Evolutionary conservation across 2,797 vertebrate species (phyloP), one percentile per base, ranked within the genome.

Genomic region (Phoeniculus purpureus): DNA sequence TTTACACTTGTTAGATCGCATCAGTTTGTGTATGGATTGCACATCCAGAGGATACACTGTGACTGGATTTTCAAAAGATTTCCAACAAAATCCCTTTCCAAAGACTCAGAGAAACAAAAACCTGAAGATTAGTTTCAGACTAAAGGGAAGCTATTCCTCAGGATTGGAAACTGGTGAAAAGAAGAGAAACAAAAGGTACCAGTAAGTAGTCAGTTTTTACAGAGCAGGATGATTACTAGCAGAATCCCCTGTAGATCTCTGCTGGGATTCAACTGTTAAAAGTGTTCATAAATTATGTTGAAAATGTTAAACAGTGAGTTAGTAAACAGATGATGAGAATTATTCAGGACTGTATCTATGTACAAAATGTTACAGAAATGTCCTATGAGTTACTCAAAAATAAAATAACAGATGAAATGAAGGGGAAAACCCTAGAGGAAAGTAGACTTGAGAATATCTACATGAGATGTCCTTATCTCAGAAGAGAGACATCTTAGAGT

Each of bases 101-200:
- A 96, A 94, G 84, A 54, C 68, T 87, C 72, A 82, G 37, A 92
- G 92, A 93, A 96, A 95, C 86, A 94, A 90, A 94, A 95, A 94
- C 81, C 89, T 82, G 86, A 85, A 92, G 92, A 93, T 96, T 94
- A 94, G 93, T 92, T 86, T 90, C 75, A 93, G 94, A 70, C 76
- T 92, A 94, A 89, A 87, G 71, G 59, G 92, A 94, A 89, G 81
- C 81, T 94, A 87, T 87, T 92, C 87, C 79, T 94, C 59, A 66
- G 94, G 94, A 94, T 96, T 95, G 94, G 73, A 79, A 93, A 50
- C 76, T 75, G 51, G 70, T 85, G 79, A 94, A 94, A 93, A 85
- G 89, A 90, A 85, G 10, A 51, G 72, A 94, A 94, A 94, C 73
- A 94, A 94, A 92, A 45, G 51, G 66, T 40, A 93, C 77, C 66